Evolutionary conservation across 2,888 invertebrate genomes (phyloP), one percentile per base, ranked within the genome.

Genomic region (Dryadula phaetusa): DNA sequence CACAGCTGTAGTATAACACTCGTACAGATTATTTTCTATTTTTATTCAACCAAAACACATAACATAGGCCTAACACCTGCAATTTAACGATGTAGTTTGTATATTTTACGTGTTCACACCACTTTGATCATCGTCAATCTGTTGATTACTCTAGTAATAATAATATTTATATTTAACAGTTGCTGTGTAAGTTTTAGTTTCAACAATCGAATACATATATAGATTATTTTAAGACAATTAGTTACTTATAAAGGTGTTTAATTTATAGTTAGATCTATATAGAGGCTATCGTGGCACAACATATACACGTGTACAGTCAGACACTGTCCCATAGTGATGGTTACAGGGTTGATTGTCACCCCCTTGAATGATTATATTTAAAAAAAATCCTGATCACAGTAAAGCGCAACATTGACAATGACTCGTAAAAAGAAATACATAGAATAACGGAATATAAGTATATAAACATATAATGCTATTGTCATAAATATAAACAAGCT

Each of bases 41-140:
- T 32, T 20, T 47, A 32, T 61, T 58, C 2, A 25, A 58, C 20
- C 12, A 58, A 42, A 34, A 32, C 53, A 42, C 25, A 28, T 34
- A 46, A n/a, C 7, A 22, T 62, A 32, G 18, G 12, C 14, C 20
- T 14, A 44, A 16, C 60, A 44, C 18, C 32, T 32, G 44, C 14
- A 32, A 14, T 49, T 20, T 22, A 20, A 37, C 58, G 18, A 32
- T 22, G 28, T n/a, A 12, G 58, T 58, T 47, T 52, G 58, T 60
- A n/a, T 58, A 58, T 54, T 32, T 3, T 7, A 18, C 10, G 25
- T 18, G 58, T 60, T 65, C 28, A 65, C 49, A 60, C 4, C 54
- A 56, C 54, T 65, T 40, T 49, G 58, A 58, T 65, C 37, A 18
- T 18, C 58, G 49, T 58, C 49, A 60, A 40, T 56, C 40, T 37